These are phyloP conservation scores for Ptilonorhynchus violaceus DNA, from an alignment of 2,113 vertebrate species.

Conservation along the genomic window DNA sequence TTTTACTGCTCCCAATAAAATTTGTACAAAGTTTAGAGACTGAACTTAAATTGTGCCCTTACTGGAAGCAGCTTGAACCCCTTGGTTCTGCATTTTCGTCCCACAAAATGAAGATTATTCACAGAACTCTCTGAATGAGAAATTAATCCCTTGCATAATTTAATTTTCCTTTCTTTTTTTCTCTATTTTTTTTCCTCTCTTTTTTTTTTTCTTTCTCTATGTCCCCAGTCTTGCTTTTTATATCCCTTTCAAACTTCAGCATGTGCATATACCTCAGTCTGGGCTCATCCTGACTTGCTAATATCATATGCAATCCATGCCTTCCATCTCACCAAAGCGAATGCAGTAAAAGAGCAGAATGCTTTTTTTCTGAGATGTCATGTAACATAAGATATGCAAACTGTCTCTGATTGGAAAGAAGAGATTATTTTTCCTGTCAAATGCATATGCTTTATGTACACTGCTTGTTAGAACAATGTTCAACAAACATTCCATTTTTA, in stretches of 20 bases:
- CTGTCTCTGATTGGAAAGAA: constrained; percentile 35
- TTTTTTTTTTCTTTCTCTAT: not conserved
- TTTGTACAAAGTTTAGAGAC: not conserved
- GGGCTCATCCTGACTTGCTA: not conserved
- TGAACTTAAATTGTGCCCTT: not conserved
- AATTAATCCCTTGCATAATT: not conserved
- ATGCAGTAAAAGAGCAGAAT: not conserved
- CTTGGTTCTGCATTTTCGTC: not conserved
- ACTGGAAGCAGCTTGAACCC: not conserved
- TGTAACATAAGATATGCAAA: constrained; percentile 48
- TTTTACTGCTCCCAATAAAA: constrained; percentile 45
- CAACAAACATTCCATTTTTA: constrained; percentile 35
- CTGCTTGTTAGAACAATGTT: constrained; percentile 25
- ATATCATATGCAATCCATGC: not conserved
- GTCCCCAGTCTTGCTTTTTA: not conserved
- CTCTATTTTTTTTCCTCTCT: not conserved
- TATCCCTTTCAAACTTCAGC: not conserved
- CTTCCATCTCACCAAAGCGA: not conserved
- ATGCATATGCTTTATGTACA: constrained; percentile 52
- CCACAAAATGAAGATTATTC: not conserved
- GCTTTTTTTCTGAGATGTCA: not conserved
- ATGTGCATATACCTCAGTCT: not conserved
- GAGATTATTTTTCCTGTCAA: constrained; percentile 52
- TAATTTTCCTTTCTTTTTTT: not conserved
- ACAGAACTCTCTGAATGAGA: not conserved